Percentiles rank a stretch among this genome's conserved stretches.
Evolutionary conservation across 2,888 invertebrate genomes (phyloP).

Genomic region (Omphaloscelis lunosa): DNA sequence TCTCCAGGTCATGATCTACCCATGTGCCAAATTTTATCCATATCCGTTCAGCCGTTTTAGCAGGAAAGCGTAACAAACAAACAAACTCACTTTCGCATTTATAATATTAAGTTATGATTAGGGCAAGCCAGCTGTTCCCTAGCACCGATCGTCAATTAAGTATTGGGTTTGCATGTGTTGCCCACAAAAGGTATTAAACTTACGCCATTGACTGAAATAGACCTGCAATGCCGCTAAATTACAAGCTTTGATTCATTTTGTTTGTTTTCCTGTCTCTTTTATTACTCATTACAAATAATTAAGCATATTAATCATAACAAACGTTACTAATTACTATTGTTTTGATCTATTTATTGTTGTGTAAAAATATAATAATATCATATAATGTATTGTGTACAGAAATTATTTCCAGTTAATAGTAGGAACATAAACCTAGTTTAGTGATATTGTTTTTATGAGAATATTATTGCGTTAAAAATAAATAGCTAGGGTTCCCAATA

Average conservation of each 20-base stretch:
- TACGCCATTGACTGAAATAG: conserved; percentile 43
- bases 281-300: conserved; percentile 58
- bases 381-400: conserved; percentile 24
- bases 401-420: conserved; percentile 28
- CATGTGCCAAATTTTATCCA: no score
- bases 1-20: no score
- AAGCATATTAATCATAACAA: conserved; percentile 46
- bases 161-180: not conserved
- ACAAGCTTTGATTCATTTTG: conserved; percentile 51
- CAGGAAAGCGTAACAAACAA: no score
- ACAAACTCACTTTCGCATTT: no score
- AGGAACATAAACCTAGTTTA: not conserved
- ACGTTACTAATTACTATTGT: conserved; percentile 28
- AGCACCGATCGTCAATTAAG: conserved; percentile 11
- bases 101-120: no score
- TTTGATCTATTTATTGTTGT: conserved; percentile 47
- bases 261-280: conserved; percentile 59
- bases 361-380: conserved; percentile 23
- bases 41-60: no score
- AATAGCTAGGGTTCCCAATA: not conserved
- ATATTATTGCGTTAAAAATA: not conserved
- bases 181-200: not conserved
- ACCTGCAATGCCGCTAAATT: conserved; percentile 18
- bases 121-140: not conserved
- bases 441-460: not conserved